Conservation (phyloP, 2,113 vertebrate genomes). For the Ammospiza nelsoni region DNA sequence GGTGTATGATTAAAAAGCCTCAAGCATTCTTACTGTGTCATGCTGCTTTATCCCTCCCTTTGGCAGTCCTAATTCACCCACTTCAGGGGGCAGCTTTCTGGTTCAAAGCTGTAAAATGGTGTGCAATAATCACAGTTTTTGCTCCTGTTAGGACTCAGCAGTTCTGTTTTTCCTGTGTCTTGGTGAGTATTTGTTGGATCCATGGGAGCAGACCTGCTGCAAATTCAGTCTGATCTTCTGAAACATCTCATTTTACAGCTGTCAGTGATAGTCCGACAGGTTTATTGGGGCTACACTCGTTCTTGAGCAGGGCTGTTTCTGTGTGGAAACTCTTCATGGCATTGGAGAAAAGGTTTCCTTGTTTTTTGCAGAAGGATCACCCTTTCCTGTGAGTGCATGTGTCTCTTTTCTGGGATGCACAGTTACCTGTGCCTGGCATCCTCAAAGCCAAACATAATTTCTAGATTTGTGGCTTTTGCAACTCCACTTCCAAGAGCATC, state of each 20-base stretch:
- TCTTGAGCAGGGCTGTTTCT: background rate
- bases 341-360: rapidly evolving
- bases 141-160: background rate
- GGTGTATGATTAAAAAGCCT: background rate
- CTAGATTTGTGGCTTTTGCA: background rate
- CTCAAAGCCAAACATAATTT: background rate
- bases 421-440: background rate
- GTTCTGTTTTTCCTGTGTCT: background rate
- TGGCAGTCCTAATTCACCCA: background rate
- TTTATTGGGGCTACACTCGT: background rate
- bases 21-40: background rate
- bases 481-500: background rate
- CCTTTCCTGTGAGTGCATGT: background rate
- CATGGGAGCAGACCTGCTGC: background rate
- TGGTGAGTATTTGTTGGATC: background rate
- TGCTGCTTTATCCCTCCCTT: background rate
- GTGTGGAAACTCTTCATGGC: background rate
- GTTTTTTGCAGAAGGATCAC: background rate
- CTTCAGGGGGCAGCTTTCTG: background rate
- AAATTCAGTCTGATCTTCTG: background rate
- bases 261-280: background rate
- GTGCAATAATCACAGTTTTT: background rate
- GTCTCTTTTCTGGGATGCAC: background rate
- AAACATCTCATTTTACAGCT: background rate
- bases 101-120: background rate